Evolutionary conservation across 2,888 invertebrate genomes (phyloP).

Genomic region (Chirona hameri): DNA sequence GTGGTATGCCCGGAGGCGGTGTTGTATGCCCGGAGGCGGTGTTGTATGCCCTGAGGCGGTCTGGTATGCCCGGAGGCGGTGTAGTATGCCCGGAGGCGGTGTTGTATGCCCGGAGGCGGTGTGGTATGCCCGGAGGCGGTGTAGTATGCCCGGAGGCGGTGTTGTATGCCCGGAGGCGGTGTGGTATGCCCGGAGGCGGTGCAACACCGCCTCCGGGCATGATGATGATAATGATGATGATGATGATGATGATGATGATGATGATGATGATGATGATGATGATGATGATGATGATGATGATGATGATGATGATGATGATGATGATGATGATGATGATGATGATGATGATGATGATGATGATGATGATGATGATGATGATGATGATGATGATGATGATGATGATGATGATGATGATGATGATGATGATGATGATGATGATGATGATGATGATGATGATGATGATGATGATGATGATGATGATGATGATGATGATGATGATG

Average conservation of each 20-base stretch:
- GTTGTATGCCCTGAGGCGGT: no score
- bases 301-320: constrained; percentile 11
- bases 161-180: no score
- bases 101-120: no score
- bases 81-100: no score
- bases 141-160: no score
- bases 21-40: no score
- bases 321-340: constrained; percentile 22
- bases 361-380: constrained; percentile 22
- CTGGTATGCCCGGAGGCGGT: no score
- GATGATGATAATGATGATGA: constrained; percentile 5
- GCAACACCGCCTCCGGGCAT: no score
- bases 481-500: no score
- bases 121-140: no score
- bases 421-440: constrained; percentile 22
- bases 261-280: constrained; percentile 22
- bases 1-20: no score
- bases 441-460: constrained; percentile 22
- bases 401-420: constrained; percentile 11
- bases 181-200: no score
- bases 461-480: constrained; percentile 22
- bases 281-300: constrained; percentile 22
- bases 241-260: constrained; percentile 6
- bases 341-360: constrained; percentile 22
- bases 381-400: constrained; percentile 22